Evolutionary conservation across 2,797 vertebrate genomes (phyloP), one percentile per base, ranked within the genome.

Genomic region (Acrocephalus scirpaceus): DNA sequence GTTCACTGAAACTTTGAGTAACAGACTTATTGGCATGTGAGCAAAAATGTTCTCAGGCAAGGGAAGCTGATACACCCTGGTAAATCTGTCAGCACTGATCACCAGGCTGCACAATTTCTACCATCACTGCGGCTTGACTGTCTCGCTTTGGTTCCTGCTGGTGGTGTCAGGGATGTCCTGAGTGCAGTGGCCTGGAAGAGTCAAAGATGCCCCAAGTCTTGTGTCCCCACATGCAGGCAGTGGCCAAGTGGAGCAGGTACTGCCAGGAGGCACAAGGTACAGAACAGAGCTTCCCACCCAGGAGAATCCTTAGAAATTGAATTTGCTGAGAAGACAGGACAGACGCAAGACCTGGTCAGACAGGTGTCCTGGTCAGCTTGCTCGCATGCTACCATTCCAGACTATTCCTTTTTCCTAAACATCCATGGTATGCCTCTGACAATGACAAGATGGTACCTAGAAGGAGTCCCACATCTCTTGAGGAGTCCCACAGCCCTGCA

Each of bases 11-110:
- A 61, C 13, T 56, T 85, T 50, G 47, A 86, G 71, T 90, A 93
- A 71, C 90, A 95, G 92, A 90, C 56, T 96, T 82, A 27, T 13
- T 75, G 87, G 77, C 75, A 78, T 62, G n/a, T 14, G 83, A 94
- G 45, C 88, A 92, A 79, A 79, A 88, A 91, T 90, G 60, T 86
- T 96, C 70, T 45, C 38, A 54, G 79, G 36, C 10, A 29, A 23
- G 30, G 60, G 71, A 85, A 48, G 67, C 44, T 88, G 89, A 36
- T 34, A 10, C 30, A 70, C 34, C 23, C 66, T 38, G 34, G 16
- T 45, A 1, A 22, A 26, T 77, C n/a, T 58, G 1, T 70, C 34
- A 17, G 73, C 76, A 25, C 58, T 45, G 61, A 44, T 47, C 16
- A 7, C 18, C 61, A 23, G 3, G 16, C 62, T 64, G 48, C 73